Percentiles rank a stretch among this genome's conserved stretches.
Conservation (phyloP, 2,888 invertebrate species). For the Acrocyrtus sp. region DNA sequence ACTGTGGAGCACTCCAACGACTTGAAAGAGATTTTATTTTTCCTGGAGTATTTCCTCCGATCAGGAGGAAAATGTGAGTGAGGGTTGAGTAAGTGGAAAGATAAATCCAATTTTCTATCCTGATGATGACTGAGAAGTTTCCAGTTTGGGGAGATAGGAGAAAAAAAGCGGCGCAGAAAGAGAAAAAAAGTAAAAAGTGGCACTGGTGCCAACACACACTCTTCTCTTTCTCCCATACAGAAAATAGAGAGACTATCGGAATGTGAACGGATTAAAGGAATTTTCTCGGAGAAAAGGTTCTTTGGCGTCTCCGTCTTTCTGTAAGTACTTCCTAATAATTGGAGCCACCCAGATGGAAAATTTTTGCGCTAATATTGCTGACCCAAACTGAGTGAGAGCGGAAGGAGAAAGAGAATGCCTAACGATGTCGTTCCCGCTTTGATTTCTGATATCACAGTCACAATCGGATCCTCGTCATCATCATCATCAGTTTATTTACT, state of each 20-base stretch:
- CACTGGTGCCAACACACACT: too few species aligned
- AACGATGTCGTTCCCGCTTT: neutral
- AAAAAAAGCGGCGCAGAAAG: neutral
- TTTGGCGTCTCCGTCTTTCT: too few species aligned
- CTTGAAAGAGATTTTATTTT: too few species aligned
- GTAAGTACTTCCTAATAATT: constrained; percentile 28
- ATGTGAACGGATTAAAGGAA: constrained; percentile 33
- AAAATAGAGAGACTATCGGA: too few species aligned
- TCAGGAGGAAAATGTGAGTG: constrained; percentile 12
- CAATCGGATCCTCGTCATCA: too few species aligned
- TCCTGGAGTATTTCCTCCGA: too few species aligned
- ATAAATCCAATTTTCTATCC: constrained; percentile 43
- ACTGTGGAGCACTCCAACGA: too few species aligned
- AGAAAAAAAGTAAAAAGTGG: constrained; percentile 10
- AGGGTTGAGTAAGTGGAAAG: constrained; percentile 35
- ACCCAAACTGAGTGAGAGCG: neutral
- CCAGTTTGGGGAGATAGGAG: neutral
- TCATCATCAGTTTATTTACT: too few species aligned
- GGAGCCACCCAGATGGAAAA: constrained; percentile 50
- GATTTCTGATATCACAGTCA: constrained; percentile 22
- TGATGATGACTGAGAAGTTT: neutral
- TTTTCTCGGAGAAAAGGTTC: too few species aligned
- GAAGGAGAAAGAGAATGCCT: neutral
- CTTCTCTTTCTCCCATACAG: neutral
- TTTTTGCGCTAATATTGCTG: constrained; percentile 10